These are phyloP conservation scores for Drosophila meridionalis DNA, from an alignment of 2,888 invertebrate species.

Conservation along the genomic window DNA sequence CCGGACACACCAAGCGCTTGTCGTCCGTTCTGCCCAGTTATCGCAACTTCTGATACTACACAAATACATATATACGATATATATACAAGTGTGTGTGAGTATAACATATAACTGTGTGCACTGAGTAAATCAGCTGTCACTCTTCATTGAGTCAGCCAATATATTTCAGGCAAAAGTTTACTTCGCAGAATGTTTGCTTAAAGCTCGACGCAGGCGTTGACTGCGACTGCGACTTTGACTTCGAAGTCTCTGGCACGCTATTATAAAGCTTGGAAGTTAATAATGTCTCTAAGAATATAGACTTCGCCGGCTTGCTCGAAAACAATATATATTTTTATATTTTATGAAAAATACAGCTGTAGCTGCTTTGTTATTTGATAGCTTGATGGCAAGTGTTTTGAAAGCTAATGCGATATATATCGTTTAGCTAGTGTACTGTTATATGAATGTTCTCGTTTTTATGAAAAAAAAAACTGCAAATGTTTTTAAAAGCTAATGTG, in stretches of 20 bases:
- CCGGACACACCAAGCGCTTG: conserved; percentile 13
- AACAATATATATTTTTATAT: not conserved
- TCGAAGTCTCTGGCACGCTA: not conserved
- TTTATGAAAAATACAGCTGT: not conserved
- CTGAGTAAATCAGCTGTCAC: conserved; percentile 48
- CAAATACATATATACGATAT: not conserved
- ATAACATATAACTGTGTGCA: conserved; percentile 4
- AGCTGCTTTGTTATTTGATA: conserved; percentile 2
- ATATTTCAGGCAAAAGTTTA: conserved; percentile 36
- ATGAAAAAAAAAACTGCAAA: no score
- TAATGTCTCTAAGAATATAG: not conserved
- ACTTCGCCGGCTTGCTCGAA: not conserved
- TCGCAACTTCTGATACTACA: conserved; percentile 35
- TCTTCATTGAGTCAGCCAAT: conserved; percentile 50
- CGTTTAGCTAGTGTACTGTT: not conserved
- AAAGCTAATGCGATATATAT: not conserved
- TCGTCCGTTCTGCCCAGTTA: conserved; percentile 37
- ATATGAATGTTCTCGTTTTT: no score
- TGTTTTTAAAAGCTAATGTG: no score
- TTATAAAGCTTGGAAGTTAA: not conserved
- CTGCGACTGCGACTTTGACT: not conserved
- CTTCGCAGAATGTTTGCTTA: conserved; percentile 27
- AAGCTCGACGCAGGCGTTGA: not conserved
- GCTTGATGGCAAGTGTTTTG: no score
- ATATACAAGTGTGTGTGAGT: not conserved